Conservation (phyloP, 2,888 invertebrate species). For the Biston betularia region DNA sequence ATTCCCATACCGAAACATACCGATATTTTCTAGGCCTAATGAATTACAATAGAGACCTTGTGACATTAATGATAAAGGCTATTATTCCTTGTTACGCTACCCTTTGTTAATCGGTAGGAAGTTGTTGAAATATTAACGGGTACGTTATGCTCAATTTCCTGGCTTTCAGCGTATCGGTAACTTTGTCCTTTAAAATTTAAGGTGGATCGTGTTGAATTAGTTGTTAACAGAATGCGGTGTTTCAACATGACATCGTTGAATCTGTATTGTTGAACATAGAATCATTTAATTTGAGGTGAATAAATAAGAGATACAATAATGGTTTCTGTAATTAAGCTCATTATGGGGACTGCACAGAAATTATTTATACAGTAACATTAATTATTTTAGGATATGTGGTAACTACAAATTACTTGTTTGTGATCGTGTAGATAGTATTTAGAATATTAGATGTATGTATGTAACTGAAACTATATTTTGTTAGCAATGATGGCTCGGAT, state of each 20-base stretch:
- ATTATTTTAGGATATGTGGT: too few relatives aligned
- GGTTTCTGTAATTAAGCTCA: background rate
- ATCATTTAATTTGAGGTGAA: slow-evolving; percentile 19
- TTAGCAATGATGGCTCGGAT: too few relatives aligned
- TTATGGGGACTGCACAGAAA: background rate
- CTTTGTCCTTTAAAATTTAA: slow-evolving; percentile 71
- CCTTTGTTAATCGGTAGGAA: slow-evolving; percentile 73
- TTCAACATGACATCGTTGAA: slow-evolving; percentile 25
- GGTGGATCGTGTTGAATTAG: slow-evolving; percentile 57
- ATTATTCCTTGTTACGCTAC: slow-evolving; percentile 43
- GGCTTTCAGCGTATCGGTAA: slow-evolving; percentile 79
- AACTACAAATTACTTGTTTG: too few relatives aligned
- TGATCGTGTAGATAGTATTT: too few relatives aligned
- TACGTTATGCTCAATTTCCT: slow-evolving; percentile 83
- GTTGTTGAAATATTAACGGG: slow-evolving; percentile 83
- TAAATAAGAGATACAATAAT: background rate
- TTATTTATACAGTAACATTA: background rate
- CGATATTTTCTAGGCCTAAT: slow-evolving; percentile 55
- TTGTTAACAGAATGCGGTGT: slow-evolving; percentile 43
- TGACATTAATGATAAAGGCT: slow-evolving; percentile 37
- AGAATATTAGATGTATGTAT: too few relatives aligned
- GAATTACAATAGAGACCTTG: slow-evolving; percentile 50
- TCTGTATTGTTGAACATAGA: slow-evolving; percentile 22
- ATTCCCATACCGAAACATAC: slow-evolving; percentile 57
- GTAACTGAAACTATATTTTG: too few relatives aligned